Percentiles rank a stretch among this genome's conserved stretches.
These are phyloP conservation scores for Oryzias curvinotus DNA, from an alignment of 2,113 vertebrate genomes.

Conservation along the genomic window DNA sequence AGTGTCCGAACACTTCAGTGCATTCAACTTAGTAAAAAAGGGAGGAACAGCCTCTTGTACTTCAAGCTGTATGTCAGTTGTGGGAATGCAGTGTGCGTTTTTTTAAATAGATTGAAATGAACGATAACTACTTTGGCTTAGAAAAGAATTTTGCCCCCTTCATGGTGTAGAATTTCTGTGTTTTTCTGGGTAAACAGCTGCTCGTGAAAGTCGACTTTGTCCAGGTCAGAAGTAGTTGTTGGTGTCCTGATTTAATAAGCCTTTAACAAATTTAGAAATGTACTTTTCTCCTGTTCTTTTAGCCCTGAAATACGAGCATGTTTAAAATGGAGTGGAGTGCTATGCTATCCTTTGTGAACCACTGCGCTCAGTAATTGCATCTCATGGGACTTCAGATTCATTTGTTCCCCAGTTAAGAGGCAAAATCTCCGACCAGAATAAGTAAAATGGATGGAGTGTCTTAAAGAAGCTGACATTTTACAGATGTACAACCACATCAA, in stretches of 20 bases:
- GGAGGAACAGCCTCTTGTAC: constrained; percentile 1
- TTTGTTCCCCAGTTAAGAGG: constrained; percentile 56
- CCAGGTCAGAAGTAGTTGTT: constrained; percentile 13
- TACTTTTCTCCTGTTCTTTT: constrained; percentile 20
- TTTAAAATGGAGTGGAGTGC: constrained; percentile 38
- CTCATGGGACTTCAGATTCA: constrained; percentile 55
- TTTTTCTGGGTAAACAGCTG: constrained; percentile 3
- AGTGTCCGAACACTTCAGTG: not conserved
- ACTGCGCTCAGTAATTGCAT: constrained; percentile 59
- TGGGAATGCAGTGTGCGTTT: no score
- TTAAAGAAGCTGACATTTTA: constrained; percentile 27
- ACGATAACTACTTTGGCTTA: no score
- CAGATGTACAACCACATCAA: constrained; percentile 14
- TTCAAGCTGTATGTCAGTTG: no score
- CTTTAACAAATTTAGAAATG: constrained; percentile 38
- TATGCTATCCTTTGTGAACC: constrained; percentile 37
- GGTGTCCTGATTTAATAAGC: constrained; percentile 33
- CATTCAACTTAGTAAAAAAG: not conserved
- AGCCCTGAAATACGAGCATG: constrained; percentile 15
- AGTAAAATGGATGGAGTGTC: constrained; percentile 28
- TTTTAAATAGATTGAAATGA: no score
- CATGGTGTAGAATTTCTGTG: not conserved
- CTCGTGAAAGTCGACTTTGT: constrained; percentile 12
- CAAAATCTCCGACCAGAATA: constrained; percentile 40
- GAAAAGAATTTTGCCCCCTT: not conserved